Conservation (phyloP, 2,888 invertebrate species). For the Trimorus sp. region DNA sequence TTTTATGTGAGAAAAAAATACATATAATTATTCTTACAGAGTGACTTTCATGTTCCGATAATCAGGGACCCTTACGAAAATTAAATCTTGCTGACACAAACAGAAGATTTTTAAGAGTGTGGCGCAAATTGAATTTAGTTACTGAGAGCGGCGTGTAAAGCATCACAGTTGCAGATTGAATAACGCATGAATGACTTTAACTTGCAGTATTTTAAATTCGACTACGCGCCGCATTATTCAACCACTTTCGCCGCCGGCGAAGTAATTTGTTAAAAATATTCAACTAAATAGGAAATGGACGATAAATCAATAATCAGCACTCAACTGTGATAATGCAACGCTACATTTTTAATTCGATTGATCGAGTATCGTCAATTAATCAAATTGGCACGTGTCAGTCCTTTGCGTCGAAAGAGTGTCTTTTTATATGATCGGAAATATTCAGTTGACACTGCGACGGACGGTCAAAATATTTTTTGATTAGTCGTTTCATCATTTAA, state of each 20-base stretch:
- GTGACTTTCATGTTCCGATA: too few species aligned
- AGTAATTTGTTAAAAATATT: conserved; percentile 41
- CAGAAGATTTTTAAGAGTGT: too few species aligned
- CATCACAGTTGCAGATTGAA: too few species aligned
- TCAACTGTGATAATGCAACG: too few species aligned
- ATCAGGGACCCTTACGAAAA: too few species aligned
- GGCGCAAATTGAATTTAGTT: too few species aligned
- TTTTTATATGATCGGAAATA: background rate
- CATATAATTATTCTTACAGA: too few species aligned
- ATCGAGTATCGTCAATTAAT: conserved; percentile 12
- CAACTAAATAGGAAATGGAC: conserved; percentile 9
- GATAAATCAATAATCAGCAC: too few species aligned
- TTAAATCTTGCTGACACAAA: too few species aligned
- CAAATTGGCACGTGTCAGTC: conserved; percentile 31
- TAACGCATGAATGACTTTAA: conserved; percentile 18
- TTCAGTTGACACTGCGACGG: background rate
- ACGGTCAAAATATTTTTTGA: background rate
- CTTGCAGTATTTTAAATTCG: conserved; percentile 22
- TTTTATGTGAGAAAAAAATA: too few species aligned
- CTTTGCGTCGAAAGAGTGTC: conserved; percentile 4
- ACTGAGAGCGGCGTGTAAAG: too few species aligned
- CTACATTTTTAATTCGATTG: conserved; percentile 36
- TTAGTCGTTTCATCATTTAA: background rate
- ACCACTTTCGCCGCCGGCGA: conserved; percentile 15
- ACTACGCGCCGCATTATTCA: too few species aligned